Evolutionary conservation across 2,113 vertebrate species (phyloP).

Genomic region (Cyanoderma ruficeps): DNA sequence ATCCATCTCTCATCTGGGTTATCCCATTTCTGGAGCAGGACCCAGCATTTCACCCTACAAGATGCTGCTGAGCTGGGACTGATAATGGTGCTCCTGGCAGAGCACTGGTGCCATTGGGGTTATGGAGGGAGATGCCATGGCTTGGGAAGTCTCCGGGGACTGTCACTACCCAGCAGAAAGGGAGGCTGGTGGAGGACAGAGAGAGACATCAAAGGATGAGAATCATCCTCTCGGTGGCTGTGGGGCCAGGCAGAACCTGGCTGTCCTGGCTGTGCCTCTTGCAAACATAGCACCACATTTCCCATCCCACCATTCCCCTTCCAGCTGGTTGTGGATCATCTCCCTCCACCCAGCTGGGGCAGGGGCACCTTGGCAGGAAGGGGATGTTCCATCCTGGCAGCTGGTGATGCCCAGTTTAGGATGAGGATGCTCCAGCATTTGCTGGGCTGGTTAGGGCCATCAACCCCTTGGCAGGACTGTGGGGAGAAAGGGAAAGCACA

Average conservation of each 20-base stretch:
- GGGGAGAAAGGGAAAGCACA: background rate
- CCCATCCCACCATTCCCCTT: background rate
- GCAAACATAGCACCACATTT: background rate
- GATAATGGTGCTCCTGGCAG: accelerated
- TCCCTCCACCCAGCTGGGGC: too few relatives aligned
- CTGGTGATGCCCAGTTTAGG: accelerated
- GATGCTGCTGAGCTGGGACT: background rate
- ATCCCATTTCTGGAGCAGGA: background rate
- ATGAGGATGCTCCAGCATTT: background rate
- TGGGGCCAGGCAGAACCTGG: background rate
- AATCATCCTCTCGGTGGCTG: background rate
- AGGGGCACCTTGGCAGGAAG: background rate
- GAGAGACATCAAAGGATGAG: background rate
- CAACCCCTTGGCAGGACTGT: background rate
- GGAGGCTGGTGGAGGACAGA: background rate
- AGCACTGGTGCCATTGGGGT: accelerated
- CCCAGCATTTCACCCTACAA: background rate
- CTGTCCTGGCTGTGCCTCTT: background rate
- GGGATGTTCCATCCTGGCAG: accelerated
- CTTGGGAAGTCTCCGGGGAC: background rate
- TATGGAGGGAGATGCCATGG: background rate
- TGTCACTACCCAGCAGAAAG: background rate
- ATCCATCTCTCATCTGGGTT: background rate
- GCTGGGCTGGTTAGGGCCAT: background rate
- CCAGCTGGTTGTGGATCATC: accelerated